Evolutionary conservation across 2,888 invertebrate genomes (phyloP).

Genomic region (Polydrusus tereticollis): DNA sequence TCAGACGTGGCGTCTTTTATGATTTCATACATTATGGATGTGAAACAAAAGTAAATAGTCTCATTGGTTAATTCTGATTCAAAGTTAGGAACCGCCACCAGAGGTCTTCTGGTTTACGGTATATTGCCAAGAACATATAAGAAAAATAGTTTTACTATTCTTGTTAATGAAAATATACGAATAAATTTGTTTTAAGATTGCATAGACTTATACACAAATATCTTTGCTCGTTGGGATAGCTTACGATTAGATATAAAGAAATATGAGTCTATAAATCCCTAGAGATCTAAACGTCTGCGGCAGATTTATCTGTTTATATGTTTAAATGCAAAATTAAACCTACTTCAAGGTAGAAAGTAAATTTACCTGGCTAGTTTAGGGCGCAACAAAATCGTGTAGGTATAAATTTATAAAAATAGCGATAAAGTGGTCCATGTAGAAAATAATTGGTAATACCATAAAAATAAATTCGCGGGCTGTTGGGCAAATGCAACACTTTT

Average conservation of each 20-base stretch:
- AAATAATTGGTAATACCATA: neutral
- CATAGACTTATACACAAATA: neutral
- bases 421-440: neutral
- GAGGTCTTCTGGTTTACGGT: too few relatives aligned
- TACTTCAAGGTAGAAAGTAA: neutral
- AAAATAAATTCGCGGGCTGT: conserved; percentile 1
- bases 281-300: conserved; percentile 10
- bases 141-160: too few relatives aligned
- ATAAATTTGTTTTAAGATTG: neutral
- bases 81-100: too few relatives aligned
- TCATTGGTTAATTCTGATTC: too few relatives aligned
- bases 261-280: conserved; percentile 21
- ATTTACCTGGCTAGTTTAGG: neutral
- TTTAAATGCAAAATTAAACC: conserved; percentile 2
- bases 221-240: neutral
- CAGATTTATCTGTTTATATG: conserved; percentile 20
- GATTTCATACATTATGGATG: too few relatives aligned
- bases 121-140: too few relatives aligned
- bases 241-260: conserved; percentile 19
- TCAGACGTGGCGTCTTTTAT: too few relatives aligned
- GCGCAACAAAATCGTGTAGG: neutral
- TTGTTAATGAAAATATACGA: neutral
- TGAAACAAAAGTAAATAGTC: too few relatives aligned
- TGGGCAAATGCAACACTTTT: too few relatives aligned
- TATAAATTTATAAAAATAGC: neutral